Evolutionary conservation across 1,140 invertebrate genomes (phyloP).

Genomic region (Lerema accius): DNA sequence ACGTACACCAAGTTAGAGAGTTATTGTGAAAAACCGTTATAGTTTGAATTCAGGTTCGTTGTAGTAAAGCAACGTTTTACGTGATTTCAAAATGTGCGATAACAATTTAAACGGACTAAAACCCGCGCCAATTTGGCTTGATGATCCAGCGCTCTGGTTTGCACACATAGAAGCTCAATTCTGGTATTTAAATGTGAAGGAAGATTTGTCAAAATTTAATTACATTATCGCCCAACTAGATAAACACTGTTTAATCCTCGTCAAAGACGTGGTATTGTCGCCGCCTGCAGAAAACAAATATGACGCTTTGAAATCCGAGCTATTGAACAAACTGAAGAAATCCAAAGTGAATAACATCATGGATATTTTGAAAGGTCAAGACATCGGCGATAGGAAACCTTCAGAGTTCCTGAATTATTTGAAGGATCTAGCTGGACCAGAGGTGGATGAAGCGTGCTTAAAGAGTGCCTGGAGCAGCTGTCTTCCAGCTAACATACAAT

Average conservation of each 20-base stretch:
- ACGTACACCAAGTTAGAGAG: too few species aligned
- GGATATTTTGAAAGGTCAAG: neutral
- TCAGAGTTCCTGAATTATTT: neutral
- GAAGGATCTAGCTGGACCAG: neutral
- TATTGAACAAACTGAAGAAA: neutral
- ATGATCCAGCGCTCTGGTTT: neutral
- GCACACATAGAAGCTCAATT: neutral
- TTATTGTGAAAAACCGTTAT: too few species aligned
- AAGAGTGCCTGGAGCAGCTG: constrained; percentile 2
- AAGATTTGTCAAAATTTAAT: neutral
- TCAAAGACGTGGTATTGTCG: neutral
- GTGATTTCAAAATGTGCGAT: neutral
- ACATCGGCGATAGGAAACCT: neutral
- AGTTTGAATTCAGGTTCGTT: too few species aligned
- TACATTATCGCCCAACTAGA: neutral
- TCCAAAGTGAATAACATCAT: neutral
- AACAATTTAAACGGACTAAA: neutral
- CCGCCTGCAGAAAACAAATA: neutral
- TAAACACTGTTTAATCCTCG: neutral
- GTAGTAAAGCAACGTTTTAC: too few species aligned
- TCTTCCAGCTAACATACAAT: constrained; percentile 1
- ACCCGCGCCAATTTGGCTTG: neutral
- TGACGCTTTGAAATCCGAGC: neutral
- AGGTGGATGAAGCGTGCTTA: constrained; percentile 1
- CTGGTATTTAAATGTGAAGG: neutral